A percentile compares a stretch with the other conserved stretches of the same genome.
Evolutionary conservation across 1,140 invertebrate species (phyloP).

Genomic region (Periplaneta americana): DNA sequence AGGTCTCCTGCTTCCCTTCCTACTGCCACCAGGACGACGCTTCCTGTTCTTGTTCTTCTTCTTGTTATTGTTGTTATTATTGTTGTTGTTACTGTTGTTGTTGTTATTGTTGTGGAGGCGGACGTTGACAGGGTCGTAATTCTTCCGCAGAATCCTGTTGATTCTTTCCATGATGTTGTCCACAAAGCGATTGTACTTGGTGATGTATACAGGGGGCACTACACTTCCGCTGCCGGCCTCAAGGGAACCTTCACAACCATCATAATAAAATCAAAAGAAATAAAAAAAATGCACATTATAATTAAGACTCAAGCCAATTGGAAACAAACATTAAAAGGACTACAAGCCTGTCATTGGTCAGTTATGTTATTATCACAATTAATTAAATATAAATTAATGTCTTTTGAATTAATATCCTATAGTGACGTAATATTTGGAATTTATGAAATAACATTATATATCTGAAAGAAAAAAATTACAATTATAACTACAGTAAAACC

Average conservation of each 20-base stretch:
- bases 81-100: conserved; percentile 23
- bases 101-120: conserved; percentile 51
- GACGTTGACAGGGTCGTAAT: conserved; percentile 77
- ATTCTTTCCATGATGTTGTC: conserved; percentile 73
- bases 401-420: too few relatives aligned
- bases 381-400: too few relatives aligned
- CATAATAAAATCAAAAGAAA: conserved; percentile 2
- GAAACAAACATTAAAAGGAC: too few relatives aligned
- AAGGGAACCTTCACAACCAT: conserved; percentile 29
- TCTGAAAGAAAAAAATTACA: too few relatives aligned
- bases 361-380: too few relatives aligned
- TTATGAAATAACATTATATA: too few relatives aligned
- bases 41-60: conserved; percentile 24
- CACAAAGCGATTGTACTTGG: conserved; percentile 76
- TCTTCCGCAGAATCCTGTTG: conserved; percentile 66
- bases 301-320: too few relatives aligned
- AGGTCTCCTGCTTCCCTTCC: neutral
- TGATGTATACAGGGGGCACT: conserved; percentile 61
- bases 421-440: too few relatives aligned
- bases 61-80: conserved; percentile 18
- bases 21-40: neutral
- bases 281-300: neutral
- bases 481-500: too few relatives aligned
- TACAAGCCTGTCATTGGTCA: too few relatives aligned
- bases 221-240: conserved; percentile 30